Evolutionary conservation across 2,888 invertebrate species (phyloP).

Genomic region (Imbricaverruca yamaguchii): DNA sequence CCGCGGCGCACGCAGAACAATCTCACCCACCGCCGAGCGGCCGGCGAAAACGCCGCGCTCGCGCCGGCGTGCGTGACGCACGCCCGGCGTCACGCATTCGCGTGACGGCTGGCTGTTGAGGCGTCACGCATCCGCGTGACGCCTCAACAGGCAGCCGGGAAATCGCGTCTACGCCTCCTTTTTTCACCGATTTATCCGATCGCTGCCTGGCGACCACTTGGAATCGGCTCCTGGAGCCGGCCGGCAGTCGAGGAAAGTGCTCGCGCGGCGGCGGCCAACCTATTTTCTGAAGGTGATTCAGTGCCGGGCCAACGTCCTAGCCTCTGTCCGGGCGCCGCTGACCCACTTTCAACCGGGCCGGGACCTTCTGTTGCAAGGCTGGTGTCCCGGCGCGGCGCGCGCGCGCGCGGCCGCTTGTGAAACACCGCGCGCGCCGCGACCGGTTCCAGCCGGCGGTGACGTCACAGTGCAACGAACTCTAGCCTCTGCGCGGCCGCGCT

Average conservation of each 20-base stretch:
- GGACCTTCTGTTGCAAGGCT: slow-evolving; percentile 20
- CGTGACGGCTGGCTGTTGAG: too few species aligned
- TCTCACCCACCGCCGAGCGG: too few species aligned
- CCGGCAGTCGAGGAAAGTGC: neutral
- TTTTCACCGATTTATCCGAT: too few species aligned
- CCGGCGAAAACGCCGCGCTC: too few species aligned
- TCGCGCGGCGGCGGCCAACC: neutral
- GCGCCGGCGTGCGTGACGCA: too few species aligned
- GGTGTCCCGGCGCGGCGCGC: neutral
- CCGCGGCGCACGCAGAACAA: too few species aligned
- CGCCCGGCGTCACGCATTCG: neutral
- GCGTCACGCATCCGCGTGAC: neutral
- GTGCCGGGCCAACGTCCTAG: slow-evolving; percentile 12
- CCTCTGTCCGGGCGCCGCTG: slow-evolving; percentile 4
- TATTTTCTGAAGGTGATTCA: slow-evolving; percentile 19
- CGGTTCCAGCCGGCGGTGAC: neutral
- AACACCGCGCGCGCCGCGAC: neutral
- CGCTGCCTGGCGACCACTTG: too few species aligned
- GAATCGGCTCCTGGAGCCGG: neutral
- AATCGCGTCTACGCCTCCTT: neutral
- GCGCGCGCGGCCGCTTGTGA: neutral
- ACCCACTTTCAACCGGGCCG: slow-evolving; percentile 3
- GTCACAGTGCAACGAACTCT: slow-evolving; percentile 17
- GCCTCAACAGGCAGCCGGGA: neutral
- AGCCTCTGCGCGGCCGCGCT: slow-evolving; percentile 8